These are phyloP conservation scores for Epiperipatus broadwayi DNA, from an alignment of 2,888 invertebrate species.

Conservation along the genomic window DNA sequence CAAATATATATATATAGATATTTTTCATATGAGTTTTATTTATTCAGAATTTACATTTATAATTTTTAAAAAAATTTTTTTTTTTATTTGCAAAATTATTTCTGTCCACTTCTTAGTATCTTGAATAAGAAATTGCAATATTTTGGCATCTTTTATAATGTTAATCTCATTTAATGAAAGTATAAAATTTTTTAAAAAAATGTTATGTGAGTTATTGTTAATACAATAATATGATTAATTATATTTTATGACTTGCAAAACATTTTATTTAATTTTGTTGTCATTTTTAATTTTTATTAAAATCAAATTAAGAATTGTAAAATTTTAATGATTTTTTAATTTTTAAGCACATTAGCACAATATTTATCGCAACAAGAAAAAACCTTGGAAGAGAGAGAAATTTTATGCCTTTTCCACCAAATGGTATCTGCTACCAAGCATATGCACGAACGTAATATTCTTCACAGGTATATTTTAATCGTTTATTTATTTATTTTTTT, in stretches of 20 bases:
- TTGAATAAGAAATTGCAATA: no score
- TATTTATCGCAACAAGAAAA: constrained; percentile 36
- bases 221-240: neutral
- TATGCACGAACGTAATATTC: constrained; percentile 46
- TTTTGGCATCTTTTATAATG: no score
- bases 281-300: neutral
- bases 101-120: no score
- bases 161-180: no score
- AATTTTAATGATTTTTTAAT: neutral
- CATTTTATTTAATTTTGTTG: neutral
- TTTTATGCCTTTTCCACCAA: constrained; percentile 43
- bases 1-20: no score
- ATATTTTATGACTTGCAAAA: neutral
- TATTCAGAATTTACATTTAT: no score
- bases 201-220: neutral
- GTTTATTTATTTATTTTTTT: no score
- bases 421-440: constrained; percentile 47
- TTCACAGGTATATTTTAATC: constrained; percentile 35
- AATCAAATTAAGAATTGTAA: neutral
- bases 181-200: no score
- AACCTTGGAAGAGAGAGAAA: constrained; percentile 40
- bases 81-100: no score
- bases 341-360: constrained; percentile 40
- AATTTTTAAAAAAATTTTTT: no score
- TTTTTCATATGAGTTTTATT: no score